phyloP scores from a whole-genome alignment of 1,140 invertebrate genomes.

The Zaprionus africanus region DNA sequence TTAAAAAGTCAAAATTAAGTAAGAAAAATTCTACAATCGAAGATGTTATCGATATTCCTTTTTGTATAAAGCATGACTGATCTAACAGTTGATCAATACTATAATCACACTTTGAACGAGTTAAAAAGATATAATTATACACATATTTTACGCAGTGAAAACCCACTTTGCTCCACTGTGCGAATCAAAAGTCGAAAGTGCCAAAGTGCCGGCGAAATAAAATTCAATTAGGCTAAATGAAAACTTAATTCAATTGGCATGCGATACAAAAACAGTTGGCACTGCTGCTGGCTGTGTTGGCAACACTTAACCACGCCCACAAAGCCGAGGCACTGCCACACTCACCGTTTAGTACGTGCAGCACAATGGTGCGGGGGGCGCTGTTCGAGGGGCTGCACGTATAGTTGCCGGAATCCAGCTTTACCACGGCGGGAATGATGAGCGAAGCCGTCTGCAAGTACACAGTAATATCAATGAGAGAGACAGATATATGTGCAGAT shows the following conservation, averaged over 20 bases:
- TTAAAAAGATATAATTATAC: background rate
- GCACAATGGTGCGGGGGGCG: conserved; percentile 77
- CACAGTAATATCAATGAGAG: conserved; percentile 29
- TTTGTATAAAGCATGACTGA: background rate
- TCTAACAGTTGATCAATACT: background rate
- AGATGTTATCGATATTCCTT: too few relatives aligned
- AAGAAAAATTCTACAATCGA: too few relatives aligned
- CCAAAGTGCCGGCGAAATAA: conserved; percentile 66
- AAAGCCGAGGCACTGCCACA: background rate
- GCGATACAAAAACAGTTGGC: conserved; percentile 68
- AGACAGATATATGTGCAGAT: conserved; percentile 6
- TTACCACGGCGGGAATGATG: conserved; percentile 83
- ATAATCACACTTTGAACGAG: background rate
- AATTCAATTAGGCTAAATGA: conserved; percentile 84
- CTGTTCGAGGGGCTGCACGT: conserved; percentile 84
- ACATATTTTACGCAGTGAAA: background rate
- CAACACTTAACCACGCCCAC: conserved; percentile 1
- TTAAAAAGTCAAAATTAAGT: conserved; percentile 10
- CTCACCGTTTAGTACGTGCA: conserved; percentile 83
- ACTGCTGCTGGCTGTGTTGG: conserved; percentile 1
- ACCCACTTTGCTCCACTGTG: conserved; percentile 47
- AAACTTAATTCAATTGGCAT: conserved; percentile 83
- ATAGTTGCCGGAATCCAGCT: conserved; percentile 83
- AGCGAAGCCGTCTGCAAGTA: conserved; percentile 79
- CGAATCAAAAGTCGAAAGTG: conserved; percentile 65